phyloP scores from a whole-genome alignment of 2,888 invertebrate genomes.

The Corbicula japonica region DNA sequence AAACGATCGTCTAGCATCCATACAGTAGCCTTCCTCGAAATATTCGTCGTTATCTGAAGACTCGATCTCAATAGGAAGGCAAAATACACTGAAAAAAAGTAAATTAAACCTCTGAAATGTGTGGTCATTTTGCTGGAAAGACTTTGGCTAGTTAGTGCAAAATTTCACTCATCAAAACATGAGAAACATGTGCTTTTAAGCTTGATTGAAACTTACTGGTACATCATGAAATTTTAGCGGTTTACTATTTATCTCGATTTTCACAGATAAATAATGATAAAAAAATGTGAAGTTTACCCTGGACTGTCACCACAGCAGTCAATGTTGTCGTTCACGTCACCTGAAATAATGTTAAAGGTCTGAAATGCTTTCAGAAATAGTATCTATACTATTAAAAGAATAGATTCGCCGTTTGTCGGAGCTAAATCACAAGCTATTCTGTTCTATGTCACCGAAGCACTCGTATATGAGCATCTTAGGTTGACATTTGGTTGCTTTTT shows the following conservation, averaged over 20 bases:
- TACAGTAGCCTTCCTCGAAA: conserved; percentile 63
- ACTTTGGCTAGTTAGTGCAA: not conserved
- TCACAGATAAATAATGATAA: not conserved
- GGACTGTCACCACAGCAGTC: conserved; percentile 2
- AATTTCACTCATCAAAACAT: not conserved
- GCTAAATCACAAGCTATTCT: not conserved
- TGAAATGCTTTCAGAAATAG: too few relatives aligned
- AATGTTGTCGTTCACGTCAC: not conserved
- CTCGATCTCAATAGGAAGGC: conserved; percentile 77
- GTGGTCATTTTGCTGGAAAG: not conserved
- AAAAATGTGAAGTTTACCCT: not conserved
- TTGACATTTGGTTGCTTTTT: not conserved
- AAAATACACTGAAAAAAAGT: conserved; percentile 64
- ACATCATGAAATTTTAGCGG: not conserved
- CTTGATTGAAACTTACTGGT: not conserved
- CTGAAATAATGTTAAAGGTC: conserved; percentile 2
- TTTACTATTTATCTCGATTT: not conserved
- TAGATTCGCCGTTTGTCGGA: too few relatives aligned
- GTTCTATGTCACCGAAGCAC: not conserved
- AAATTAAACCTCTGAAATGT: not conserved
- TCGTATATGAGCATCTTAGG: not conserved
- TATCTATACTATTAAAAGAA: too few relatives aligned
- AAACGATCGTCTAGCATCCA: conserved; percentile 69
- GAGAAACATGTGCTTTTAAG: not conserved
- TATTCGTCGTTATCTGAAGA: conserved; percentile 66